Percentiles rank a stretch among this genome's conserved stretches.
These are phyloP conservation scores for Isotomurus palustris DNA, from an alignment of 2,888 invertebrate genomes.

Conservation along the genomic window DNA sequence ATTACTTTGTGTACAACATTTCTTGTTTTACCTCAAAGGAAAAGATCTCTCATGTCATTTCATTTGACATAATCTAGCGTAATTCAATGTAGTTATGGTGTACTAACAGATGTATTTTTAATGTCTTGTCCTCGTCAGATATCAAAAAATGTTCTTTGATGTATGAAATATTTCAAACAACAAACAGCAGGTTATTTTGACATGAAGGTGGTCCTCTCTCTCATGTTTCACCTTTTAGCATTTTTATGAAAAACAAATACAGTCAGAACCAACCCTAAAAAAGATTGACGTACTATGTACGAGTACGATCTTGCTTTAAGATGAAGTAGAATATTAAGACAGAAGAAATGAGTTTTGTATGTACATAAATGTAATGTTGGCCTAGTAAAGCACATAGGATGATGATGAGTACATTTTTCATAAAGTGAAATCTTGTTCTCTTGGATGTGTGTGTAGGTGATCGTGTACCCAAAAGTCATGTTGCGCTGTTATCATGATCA, in stretches of 20 bases:
- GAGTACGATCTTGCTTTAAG: no score
- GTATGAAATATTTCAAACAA: background rate
- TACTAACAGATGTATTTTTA: background rate
- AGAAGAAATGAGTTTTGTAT: background rate
- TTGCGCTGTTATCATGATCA: background rate
- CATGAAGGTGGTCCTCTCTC: slow-evolving; percentile 5
- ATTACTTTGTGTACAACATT: background rate
- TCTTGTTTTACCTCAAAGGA: background rate
- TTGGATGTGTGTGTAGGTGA: background rate
- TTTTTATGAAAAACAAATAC: background rate
- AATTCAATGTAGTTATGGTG: slow-evolving; percentile 15
- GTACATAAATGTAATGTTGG: background rate
- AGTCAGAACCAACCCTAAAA: no score
- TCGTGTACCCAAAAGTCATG: no score
- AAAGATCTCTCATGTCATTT: slow-evolving; percentile 18
- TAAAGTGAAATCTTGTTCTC: no score
- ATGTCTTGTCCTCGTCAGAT: no score
- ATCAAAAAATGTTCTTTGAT: no score
- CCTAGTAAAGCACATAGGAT: no score
- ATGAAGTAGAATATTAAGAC: background rate
- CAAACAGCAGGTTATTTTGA: background rate
- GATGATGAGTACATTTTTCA: no score
- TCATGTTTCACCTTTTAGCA: background rate
- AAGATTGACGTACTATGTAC: no score
- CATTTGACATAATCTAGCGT: slow-evolving; percentile 21